Conservation (phyloP, 2,113 vertebrate species). For the Tachuris rubrigastra region DNA sequence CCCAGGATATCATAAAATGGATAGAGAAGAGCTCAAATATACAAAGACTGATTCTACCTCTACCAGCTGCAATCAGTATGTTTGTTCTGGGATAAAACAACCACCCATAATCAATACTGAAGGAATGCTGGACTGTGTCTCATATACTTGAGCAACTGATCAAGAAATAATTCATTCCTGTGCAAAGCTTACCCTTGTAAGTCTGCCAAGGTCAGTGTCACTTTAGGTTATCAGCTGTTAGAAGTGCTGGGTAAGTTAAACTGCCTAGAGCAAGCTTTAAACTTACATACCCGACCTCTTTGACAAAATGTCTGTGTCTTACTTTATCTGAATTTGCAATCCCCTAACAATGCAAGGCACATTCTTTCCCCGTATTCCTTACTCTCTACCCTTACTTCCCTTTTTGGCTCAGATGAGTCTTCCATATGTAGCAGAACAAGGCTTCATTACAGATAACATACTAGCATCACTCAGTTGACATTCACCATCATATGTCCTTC, state of each 20-base stretch:
- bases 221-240: neutral
- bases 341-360: neutral
- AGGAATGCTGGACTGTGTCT: neutral
- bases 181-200: slow-evolving; percentile 15
- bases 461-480: neutral
- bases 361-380: neutral
- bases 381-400: neutral
- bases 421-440: neutral
- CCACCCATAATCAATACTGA: neutral
- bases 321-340: neutral
- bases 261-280: slow-evolving; percentile 14
- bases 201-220: slow-evolving; percentile 34
- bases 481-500: neutral
- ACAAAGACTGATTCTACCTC: neutral
- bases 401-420: neutral
- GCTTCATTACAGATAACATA: neutral
- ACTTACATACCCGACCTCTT: neutral
- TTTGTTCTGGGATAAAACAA: slow-evolving; percentile 20
- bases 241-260: slow-evolving; percentile 7
- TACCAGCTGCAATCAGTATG: neutral
- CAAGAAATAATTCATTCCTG: neutral
- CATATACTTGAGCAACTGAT: neutral
- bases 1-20: neutral
- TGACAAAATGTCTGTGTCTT: neutral
- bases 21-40: neutral